These are phyloP conservation scores for Carpatolechia fugitivella DNA, from an alignment of 2,888 invertebrate species.

Conservation along the genomic window DNA sequence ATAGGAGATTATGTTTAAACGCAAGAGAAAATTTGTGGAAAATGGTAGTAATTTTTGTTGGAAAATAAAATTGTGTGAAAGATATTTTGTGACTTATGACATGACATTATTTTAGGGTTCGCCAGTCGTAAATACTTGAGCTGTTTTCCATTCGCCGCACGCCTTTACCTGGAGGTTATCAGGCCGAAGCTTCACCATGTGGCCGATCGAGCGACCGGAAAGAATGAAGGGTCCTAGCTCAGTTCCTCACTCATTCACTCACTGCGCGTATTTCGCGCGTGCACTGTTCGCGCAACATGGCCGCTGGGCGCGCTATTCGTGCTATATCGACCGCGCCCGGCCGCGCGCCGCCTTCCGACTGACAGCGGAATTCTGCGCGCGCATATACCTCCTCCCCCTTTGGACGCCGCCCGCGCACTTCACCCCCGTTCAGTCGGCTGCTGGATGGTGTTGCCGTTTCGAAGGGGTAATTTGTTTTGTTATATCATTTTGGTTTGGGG, in stretches of 20 bases:
- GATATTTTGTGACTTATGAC: too few relatives aligned
- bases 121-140: slow-evolving; percentile 33
- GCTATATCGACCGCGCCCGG: slow-evolving; percentile 74
- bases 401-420: slow-evolving; percentile 41
- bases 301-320: slow-evolving; percentile 48
- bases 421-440: slow-evolving; percentile 21
- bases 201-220: neutral
- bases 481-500: neutral
- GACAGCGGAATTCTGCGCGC: slow-evolving; percentile 68
- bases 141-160: slow-evolving; percentile 21
- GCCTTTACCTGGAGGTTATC: slow-evolving; percentile 9
- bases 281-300: slow-evolving; percentile 62
- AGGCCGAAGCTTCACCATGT: slow-evolving; percentile 3
- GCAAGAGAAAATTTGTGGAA: neutral
- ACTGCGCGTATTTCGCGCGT: slow-evolving; percentile 60
- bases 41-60: slow-evolving; percentile 1
- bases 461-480: neutral
- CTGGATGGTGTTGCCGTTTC: slow-evolving; percentile 14
- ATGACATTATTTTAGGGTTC: too few relatives aligned
- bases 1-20: neutral
- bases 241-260: slow-evolving; percentile 44
- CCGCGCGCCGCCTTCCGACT: slow-evolving; percentile 68
- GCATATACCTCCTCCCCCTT: slow-evolving; percentile 50
- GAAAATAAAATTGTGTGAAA: too few relatives aligned
- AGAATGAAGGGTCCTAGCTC: neutral